Base-by-base conservation (phyloP, 2,888 invertebrate species). In the Stenodema calcarata region DNA sequence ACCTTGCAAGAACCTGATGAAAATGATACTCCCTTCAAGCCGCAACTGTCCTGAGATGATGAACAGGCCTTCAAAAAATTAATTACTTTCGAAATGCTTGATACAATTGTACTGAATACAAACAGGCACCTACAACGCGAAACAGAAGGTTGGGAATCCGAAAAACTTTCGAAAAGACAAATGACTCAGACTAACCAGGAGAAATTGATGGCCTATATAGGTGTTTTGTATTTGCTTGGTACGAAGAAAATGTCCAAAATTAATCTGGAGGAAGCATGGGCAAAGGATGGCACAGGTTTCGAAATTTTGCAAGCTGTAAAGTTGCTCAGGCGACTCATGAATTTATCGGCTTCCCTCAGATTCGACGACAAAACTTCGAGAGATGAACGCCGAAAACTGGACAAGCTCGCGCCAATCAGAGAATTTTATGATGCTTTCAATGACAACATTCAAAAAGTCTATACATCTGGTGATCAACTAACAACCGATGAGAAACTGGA, bases 401-500 rank as follows among this genome's bases (percentile, higher is more conserved):
- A 87, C 80, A 81, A 86, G 23, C 30, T 87, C 7, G 86, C 87
- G 27, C 80, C 35, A 16, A 54, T 87, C 16, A 87, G 87, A 75
- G 81, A 87, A 73, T 44, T 87, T 35, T 87, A 79, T 81, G 82
- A 86, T n/a, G 30, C 18, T 16, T 83, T 87, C 41, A 78, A 54
- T 27, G 28, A 54, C 12, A 86, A 78, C 28, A 78, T 41, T 44
- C 54, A 83, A 78, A 82, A n/a, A n/a, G n/a, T n/a, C n/a, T n/a
- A n/a, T n/a, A n/a, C n/a, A n/a, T n/a, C n/a, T n/a, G n/a, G n/a
- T 76, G 69, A 30, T 28, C n/a, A n/a, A n/a, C n/a, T n/a, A n/a
- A n/a, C n/a, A n/a, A n/a, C n/a, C n/a, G n/a, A n/a, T n/a, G n/a
- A n/a, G n/a, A n/a, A 62, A 76, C 18, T 41, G n/a, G n/a, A n/a